Percentiles rank a stretch among this genome's conserved stretches.
Conservation (phyloP, 1,140 invertebrate species). For the Atta colombica region DNA sequence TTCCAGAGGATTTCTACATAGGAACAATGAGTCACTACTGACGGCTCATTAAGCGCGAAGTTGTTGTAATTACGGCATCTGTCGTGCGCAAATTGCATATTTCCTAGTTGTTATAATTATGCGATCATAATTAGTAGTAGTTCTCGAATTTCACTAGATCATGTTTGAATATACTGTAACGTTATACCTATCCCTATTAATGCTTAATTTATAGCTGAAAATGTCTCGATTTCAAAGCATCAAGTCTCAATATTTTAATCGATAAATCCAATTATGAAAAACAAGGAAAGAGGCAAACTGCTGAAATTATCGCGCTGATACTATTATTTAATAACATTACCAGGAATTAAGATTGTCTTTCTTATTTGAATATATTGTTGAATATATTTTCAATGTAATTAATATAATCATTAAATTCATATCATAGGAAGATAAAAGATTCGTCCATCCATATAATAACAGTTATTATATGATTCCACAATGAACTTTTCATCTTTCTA, state of each 20-base stretch:
- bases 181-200: conserved; percentile 46
- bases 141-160: conserved; percentile 45
- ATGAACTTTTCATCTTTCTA: neutral
- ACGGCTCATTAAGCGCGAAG: conserved; percentile 42
- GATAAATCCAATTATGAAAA: conserved; percentile 47
- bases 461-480: neutral
- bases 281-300: neutral
- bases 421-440: neutral
- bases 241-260: conserved; percentile 3
- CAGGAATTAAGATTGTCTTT: too few relatives aligned
- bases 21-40: conserved; percentile 30
- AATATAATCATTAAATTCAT: too few relatives aligned
- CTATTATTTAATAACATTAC: too few relatives aligned
- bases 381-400: too few relatives aligned
- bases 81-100: conserved; percentile 38
- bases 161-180: conserved; percentile 48
- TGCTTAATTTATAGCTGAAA: conserved; percentile 37
- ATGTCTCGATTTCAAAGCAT: conserved; percentile 46
- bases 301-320: neutral
- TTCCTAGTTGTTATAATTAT: conserved; percentile 47
- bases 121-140: conserved; percentile 50
- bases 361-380: too few relatives aligned
- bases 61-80: conserved; percentile 40
- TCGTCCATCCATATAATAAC: neutral
- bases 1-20: conserved; percentile 11